A percentile compares a stretch with the other conserved stretches of the same genome.
These are phyloP conservation scores for Ceratoteleas bidentatus DNA, from an alignment of 1,140 invertebrate genomes.

Conservation along the genomic window DNA sequence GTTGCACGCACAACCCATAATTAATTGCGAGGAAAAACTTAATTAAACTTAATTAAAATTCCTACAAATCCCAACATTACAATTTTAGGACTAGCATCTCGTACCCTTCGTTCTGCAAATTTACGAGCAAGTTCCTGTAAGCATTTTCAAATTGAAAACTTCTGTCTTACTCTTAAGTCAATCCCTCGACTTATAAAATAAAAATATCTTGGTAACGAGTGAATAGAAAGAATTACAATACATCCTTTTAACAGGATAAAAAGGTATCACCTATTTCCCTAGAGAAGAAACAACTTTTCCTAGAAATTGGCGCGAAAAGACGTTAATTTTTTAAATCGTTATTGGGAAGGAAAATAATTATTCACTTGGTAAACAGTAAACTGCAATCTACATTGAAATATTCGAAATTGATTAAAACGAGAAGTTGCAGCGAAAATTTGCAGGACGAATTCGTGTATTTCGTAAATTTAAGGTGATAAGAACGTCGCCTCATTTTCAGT, in stretches of 20 bases:
- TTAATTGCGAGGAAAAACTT: constrained; percentile 43
- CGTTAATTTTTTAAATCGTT: no score
- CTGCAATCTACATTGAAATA: background rate
- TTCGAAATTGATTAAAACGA: no score
- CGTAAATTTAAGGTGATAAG: constrained; percentile 37
- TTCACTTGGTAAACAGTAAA: no score
- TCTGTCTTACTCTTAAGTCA: background rate
- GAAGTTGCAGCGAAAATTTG: background rate
- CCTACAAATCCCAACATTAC: constrained; percentile 21
- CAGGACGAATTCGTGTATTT: constrained; percentile 17
- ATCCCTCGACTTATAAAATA: background rate
- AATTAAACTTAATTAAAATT: constrained; percentile 15
- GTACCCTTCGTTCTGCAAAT: constrained; percentile 3
- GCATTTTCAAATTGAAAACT: background rate
- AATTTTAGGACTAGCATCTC: constrained; percentile 42
- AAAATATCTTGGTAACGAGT: background rate
- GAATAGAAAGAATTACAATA: background rate
- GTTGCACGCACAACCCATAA: constrained; percentile 34
- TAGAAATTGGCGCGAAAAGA: no score
- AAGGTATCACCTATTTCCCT: no score
- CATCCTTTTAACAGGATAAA: no score
- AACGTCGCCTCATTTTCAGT: constrained; percentile 53
- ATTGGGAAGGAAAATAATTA: no score
- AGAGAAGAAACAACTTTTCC: no score
- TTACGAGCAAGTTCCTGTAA: background rate